Evolutionary conservation across 2,797 vertebrate genomes (phyloP).

Genomic region (Sarcophilus harrisii): DNA sequence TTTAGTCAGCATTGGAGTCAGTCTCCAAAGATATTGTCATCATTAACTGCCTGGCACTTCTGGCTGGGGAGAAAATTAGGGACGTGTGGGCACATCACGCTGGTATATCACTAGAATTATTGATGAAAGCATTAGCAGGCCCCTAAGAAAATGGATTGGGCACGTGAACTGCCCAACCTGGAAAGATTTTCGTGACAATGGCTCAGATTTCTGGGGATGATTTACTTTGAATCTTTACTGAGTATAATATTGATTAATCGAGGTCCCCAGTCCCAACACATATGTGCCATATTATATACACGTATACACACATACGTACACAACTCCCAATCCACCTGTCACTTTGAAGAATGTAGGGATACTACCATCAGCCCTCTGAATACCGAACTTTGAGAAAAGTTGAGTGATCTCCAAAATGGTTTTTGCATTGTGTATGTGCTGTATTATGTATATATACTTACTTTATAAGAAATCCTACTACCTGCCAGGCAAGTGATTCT

Average conservation of each 20-base stretch:
- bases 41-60: slow-evolving; percentile 65
- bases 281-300: background rate
- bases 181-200: slow-evolving; percentile 54
- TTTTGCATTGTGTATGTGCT: background rate
- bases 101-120: slow-evolving; percentile 65
- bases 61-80: slow-evolving; percentile 65
- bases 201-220: slow-evolving; percentile 39
- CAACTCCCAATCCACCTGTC: background rate
- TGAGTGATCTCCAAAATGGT: background rate
- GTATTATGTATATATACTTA: background rate
- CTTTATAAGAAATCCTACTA: slow-evolving; percentile 33
- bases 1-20: slow-evolving; percentile 68
- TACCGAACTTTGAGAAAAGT: background rate
- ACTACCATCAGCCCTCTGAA: background rate
- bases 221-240: slow-evolving; percentile 66
- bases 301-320: background rate
- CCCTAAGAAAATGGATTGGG: slow-evolving; percentile 50
- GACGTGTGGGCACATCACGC: slow-evolving; percentile 30
- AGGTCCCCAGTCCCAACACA: background rate
- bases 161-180: slow-evolving; percentile 58
- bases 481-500: slow-evolving; percentile 60
- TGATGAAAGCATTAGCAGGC: slow-evolving; percentile 50
- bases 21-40: slow-evolving; percentile 67
- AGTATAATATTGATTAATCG: slow-evolving; percentile 49
- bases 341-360: slow-evolving; percentile 64